Conservation (phyloP, 2,888 invertebrate species). For the Heliconius erato region DNA sequence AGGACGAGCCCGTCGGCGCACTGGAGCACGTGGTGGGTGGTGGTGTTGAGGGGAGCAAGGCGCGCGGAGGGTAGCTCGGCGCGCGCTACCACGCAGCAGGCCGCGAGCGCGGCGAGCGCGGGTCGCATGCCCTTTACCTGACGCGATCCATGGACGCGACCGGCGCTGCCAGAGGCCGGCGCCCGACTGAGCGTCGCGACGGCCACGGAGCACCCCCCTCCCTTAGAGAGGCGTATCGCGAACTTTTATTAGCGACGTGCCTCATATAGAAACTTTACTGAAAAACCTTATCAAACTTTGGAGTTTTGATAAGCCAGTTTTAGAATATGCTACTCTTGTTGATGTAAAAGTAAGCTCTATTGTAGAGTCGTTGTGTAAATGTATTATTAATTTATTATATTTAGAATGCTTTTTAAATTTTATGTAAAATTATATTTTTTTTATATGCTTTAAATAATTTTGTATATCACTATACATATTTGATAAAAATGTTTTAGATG, state of each 20-base stretch:
- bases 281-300: constrained; percentile 71
- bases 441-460: no score
- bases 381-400: neutral
- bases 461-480: no score
- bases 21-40: constrained; percentile 72
- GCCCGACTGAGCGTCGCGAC: constrained; percentile 78
- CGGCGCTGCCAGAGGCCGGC: constrained; percentile 82
- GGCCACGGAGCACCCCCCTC: constrained; percentile 54
- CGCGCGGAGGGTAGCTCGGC: constrained; percentile 76
- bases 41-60: constrained; percentile 72
- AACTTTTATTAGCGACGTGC: constrained; percentile 75
- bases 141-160: constrained; percentile 72
- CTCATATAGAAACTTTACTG: constrained; percentile 65
- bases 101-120: constrained; percentile 83
- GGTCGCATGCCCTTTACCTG: constrained; percentile 82
- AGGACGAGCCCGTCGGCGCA: constrained; percentile 95
- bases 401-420: no score
- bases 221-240: constrained; percentile 60
- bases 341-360: neutral
- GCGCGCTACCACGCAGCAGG: constrained; percentile 78
- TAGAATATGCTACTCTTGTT: neutral
- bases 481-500: no score
- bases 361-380: neutral
- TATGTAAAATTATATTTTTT: no score
- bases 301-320: constrained; percentile 54